Evolutionary conservation across 1,140 invertebrate genomes (phyloP).

Genomic region (Neodiprion virginianus): DNA sequence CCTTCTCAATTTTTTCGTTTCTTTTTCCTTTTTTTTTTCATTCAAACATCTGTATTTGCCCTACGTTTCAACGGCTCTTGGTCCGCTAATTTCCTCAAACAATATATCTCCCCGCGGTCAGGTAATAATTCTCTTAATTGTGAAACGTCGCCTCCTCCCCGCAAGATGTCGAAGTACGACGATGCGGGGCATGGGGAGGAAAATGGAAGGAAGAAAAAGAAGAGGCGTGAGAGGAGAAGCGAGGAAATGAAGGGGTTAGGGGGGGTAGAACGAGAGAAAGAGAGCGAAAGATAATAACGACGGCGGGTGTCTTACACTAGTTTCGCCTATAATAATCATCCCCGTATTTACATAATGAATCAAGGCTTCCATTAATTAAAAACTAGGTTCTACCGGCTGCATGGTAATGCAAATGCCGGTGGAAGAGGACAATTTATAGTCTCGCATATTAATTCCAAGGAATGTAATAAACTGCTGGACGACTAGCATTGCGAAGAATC

Average conservation of each 20-base stretch:
- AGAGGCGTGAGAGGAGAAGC: not conserved
- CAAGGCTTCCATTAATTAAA: constrained; percentile 49
- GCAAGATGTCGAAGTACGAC: too few species aligned
- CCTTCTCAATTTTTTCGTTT: not conserved
- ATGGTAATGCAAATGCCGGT: constrained; percentile 39
- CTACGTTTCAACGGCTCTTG: not conserved
- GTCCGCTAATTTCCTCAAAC: not conserved
- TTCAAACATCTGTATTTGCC: not conserved
- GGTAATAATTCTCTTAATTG: too few species aligned
- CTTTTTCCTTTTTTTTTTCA: not conserved
- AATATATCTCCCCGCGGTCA: not conserved
- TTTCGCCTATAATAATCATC: not conserved
- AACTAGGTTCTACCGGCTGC: constrained; percentile 36
- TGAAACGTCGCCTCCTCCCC: too few species aligned
- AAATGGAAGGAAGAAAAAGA: not conserved
- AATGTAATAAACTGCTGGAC: not conserved
- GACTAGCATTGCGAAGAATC: too few species aligned
- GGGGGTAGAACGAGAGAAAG: too few species aligned
- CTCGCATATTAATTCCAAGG: constrained; percentile 40
- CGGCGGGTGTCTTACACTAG: not conserved
- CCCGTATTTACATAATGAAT: constrained; percentile 52
- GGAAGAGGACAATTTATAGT: constrained; percentile 35
- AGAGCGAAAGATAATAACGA: too few species aligned
- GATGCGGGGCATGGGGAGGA: too few species aligned
- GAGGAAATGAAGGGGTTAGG: too few species aligned